phyloP scores from a whole-genome alignment of 2,888 invertebrate species.

The Sarcophaga caerulescens region DNA sequence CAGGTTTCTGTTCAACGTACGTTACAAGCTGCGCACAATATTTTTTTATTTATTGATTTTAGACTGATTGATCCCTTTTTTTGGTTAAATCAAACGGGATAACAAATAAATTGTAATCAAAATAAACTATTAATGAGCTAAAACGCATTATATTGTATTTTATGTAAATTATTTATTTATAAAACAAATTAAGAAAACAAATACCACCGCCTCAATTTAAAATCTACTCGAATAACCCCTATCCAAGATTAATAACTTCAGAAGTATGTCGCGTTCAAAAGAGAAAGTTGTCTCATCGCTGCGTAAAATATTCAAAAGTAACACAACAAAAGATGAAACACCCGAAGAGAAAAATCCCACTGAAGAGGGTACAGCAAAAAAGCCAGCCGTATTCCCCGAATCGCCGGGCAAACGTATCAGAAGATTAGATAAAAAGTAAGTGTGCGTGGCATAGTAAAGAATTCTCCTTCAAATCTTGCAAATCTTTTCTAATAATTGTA shows the following conservation, averaged over 20 bases:
- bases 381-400: conserved; percentile 82
- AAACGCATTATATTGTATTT: conserved; percentile 10
- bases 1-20: neutral
- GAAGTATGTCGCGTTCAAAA: conserved; percentile 85
- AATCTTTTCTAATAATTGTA: neutral
- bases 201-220: conserved; percentile 51
- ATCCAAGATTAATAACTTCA: neutral
- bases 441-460: neutral
- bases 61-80: conserved; percentile 47
- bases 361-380: conserved; percentile 71
- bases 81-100: neutral
- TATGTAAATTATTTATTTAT: neutral
- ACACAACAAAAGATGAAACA: conserved; percentile 78
- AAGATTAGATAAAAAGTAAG: conserved; percentile 77
- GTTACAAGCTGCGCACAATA: neutral
- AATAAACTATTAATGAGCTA: conserved; percentile 21
- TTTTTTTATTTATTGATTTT: conserved; percentile 13
- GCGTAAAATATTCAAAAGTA: conserved; percentile 88
- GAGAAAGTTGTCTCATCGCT: conserved; percentile 92
- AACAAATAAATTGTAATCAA: conserved; percentile 17
- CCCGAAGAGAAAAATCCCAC: conserved; percentile 81
- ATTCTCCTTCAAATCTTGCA: neutral
- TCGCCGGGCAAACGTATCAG: conserved; percentile 76
- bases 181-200: neutral
- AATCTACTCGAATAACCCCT: conserved; percentile 38